Evolutionary conservation across 2,113 vertebrate species (phyloP).

Genomic region (Seriola dumerili): DNA sequence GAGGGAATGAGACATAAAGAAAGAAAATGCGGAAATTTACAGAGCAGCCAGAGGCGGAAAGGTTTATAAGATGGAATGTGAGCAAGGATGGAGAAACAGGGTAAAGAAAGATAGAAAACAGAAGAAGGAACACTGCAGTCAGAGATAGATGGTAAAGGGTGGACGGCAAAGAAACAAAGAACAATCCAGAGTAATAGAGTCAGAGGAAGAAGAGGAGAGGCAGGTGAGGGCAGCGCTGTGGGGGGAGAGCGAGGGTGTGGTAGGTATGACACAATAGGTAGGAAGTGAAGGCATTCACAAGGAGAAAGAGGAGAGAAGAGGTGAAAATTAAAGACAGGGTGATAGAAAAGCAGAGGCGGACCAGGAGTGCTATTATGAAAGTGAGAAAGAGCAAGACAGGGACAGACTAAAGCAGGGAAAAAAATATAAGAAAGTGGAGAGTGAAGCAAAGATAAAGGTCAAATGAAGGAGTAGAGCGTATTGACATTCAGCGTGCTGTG

Average conservation of each 20-base stretch:
- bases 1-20: conserved; percentile 58
- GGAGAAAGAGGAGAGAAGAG: neutral
- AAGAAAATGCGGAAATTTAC: conserved; percentile 67
- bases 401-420: neutral
- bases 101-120: conserved; percentile 27
- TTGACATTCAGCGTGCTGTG: conserved; percentile 36
- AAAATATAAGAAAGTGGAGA: neutral
- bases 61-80: conserved; percentile 54
- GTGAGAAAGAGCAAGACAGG: neutral
- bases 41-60: conserved; percentile 59
- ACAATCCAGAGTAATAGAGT: neutral
- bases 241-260: neutral
- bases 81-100: conserved; percentile 53
- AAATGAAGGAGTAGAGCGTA: conserved; percentile 31
- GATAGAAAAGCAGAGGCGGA: neutral
- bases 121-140: conserved; percentile 7
- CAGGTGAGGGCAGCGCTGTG: neutral
- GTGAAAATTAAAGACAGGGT: conserved; percentile 15
- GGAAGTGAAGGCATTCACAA: conserved; percentile 9
- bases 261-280: neutral
- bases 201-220: conserved; percentile 15
- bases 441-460: conserved; percentile 48
- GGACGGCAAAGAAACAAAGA: conserved; percentile 37
- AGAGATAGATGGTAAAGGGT: conserved; percentile 35
- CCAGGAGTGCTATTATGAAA: neutral